Conservation (phyloP, 2,888 invertebrate genomes). For the Eristalis pertinax region DNA sequence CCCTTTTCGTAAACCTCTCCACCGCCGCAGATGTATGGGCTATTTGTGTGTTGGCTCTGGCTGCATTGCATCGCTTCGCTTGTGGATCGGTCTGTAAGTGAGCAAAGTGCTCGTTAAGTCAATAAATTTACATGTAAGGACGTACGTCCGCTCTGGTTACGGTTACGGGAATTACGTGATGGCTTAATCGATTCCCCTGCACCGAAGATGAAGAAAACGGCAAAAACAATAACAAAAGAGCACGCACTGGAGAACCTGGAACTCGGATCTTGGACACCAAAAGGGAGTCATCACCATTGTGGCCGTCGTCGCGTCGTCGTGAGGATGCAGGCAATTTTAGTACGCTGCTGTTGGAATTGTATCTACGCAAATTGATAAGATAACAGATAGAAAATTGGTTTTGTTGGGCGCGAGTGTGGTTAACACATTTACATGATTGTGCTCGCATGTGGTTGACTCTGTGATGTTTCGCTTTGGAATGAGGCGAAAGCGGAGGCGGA, state of each 20-base stretch:
- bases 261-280: conserved; percentile 21
- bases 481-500: no score
- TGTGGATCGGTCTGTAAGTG: conserved; percentile 64
- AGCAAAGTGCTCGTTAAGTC: conserved; percentile 75
- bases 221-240: conserved; percentile 45
- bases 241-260: not conserved
- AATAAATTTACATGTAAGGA: conserved; percentile 76
- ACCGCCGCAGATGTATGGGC: not conserved
- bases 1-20: not conserved
- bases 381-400: conserved; percentile 45
- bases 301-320: not conserved
- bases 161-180: conserved; percentile 75
- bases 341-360: conserved; percentile 67
- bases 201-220: conserved; percentile 51
- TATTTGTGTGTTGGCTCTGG: not conserved
- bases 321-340: conserved; percentile 51
- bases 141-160: conserved; percentile 75
- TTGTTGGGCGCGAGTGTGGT: conserved; percentile 30
- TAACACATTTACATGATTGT: conserved; percentile 53
- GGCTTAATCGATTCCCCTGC: conserved; percentile 75
- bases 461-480: conserved; percentile 1
- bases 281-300: conserved; percentile 23
- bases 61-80: conserved; percentile 41
- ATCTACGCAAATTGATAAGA: conserved; percentile 74
- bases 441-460: conserved; percentile 6